Base-by-base conservation (phyloP, 2,113 vertebrate species). In the Dascyllus trimaculatus region DNA sequence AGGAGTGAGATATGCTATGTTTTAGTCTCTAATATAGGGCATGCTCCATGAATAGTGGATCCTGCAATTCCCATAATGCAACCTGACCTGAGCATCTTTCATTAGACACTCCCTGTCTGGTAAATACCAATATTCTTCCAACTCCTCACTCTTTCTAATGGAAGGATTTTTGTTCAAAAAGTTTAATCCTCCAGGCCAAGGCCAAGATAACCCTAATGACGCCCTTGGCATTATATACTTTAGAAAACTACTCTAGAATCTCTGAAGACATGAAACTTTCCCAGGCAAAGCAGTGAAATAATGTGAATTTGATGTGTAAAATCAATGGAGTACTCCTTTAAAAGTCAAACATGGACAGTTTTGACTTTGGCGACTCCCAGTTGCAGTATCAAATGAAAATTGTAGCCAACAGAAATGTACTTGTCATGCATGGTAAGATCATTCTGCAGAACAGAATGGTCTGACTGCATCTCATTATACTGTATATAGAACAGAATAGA, bases 31-130 rank as follows among this genome's bases (percentile, higher is more conserved):
- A 10, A 57, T 14, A 24, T 24, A 11, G 51, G 11, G 32, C 17
- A 32, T 32, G 7, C 17, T 51, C 48, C 18, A 51, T n/a, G 14
- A 51, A 51, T n/a, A 51, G 18, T 51, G 19, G n/a, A 51, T 51
- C 17, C 18, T 51, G 13, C 11, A 15, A 10, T 51, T 51, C n/a
- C n/a, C 48, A 51, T 51, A 51, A n/a, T n/a, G 18, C 48, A 10
- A 8, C 48, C n/a, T 19, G 48, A 51, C 21, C n/a, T n/a, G n/a
- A n/a, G 48, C 48, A 63, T 63, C 60, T 46, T 63, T 63, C 3
- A 46, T 11, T 25, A 25, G 38, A 24, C 5, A 18, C 40, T 10
- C 9, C 18, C 19, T 51, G 48, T 43, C 40, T 35, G 32, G 2
- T 61, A 13, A 62, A 62, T 10, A 25, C 32, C 21, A n/a, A 32